Evolutionary conservation across 2,797 vertebrate genomes (phyloP).

Genomic region (Streptopelia turtur): DNA sequence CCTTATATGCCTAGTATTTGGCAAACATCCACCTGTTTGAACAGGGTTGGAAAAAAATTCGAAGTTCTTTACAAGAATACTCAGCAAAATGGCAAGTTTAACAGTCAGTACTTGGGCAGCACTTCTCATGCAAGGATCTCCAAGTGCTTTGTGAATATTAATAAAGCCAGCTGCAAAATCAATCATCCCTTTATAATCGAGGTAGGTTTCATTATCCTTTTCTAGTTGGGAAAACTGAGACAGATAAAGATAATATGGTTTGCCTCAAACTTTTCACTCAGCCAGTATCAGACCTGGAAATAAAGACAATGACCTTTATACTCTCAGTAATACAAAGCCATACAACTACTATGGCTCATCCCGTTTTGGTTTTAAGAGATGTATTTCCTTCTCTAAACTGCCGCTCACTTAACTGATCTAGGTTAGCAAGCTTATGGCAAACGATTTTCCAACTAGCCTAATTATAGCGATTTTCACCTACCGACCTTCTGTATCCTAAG

Average conservation of each 20-base stretch:
- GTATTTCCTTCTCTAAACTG: background rate
- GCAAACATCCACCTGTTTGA: conserved; percentile 8
- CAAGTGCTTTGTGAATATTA: background rate
- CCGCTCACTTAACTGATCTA: background rate
- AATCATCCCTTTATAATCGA: background rate
- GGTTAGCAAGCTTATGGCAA: background rate
- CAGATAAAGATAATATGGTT: background rate
- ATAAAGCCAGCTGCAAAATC: conserved; percentile 19
- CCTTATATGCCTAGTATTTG: background rate
- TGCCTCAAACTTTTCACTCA: background rate
- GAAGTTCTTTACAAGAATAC: conserved; percentile 3
- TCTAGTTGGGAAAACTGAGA: conserved; percentile 23
- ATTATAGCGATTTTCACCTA: background rate
- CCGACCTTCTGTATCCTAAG: background rate
- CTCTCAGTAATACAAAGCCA: background rate
- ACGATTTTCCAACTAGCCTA: background rate
- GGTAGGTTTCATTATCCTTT: background rate
- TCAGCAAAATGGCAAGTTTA: conserved; percentile 38
- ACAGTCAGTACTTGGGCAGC: background rate
- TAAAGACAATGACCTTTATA: background rate
- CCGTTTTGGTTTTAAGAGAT: background rate
- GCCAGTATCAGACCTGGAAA: background rate
- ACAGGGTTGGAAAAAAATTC: background rate
- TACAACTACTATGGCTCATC: background rate
- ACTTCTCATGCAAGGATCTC: conserved; percentile 2